phyloP scores from a whole-genome alignment of 2,113 vertebrate species.

The Clarias magur region DNA sequence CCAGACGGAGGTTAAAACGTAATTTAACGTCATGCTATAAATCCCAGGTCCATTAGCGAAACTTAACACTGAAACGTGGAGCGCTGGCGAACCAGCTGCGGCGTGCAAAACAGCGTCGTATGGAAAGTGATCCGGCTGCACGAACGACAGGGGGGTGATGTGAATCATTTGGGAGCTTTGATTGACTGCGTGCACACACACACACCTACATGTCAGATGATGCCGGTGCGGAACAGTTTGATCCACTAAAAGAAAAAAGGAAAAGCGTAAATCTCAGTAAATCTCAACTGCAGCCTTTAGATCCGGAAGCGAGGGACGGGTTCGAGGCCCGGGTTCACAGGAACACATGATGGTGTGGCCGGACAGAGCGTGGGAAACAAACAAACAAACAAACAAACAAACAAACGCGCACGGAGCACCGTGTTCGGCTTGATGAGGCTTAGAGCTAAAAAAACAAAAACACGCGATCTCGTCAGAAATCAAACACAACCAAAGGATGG shows the following conservation, averaged over 20 bases:
- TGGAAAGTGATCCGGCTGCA: slow-evolving; percentile 37
- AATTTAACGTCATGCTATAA: slow-evolving; percentile 70
- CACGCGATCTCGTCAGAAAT: neutral
- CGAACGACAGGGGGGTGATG: neutral
- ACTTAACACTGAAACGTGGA: slow-evolving; percentile 65
- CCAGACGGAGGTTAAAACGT: slow-evolving; percentile 62
- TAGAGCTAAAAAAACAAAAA: neutral
- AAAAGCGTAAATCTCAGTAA: slow-evolving; percentile 39
- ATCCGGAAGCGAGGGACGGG: neutral
- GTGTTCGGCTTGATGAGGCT: neutral
- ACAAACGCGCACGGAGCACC: neutral
- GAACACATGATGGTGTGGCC: slow-evolving; percentile 2
- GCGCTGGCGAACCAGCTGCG: slow-evolving; percentile 8
- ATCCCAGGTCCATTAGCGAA: slow-evolving; percentile 70
- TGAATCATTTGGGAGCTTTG: slow-evolving; percentile 44
- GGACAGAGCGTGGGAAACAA: no score
- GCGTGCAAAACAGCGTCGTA: slow-evolving; percentile 10
- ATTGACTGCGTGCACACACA: neutral
- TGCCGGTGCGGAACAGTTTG: slow-evolving; percentile 3
- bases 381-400: neutral
- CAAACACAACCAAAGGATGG: neutral
- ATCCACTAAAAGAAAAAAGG: slow-evolving; percentile 27
- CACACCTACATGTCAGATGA: slow-evolving; percentile 59
- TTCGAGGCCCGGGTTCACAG: slow-evolving; percentile 21
- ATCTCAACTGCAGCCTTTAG: no score